Base-by-base conservation (phyloP, 2,888 invertebrate genomes). In the Cataglyphis livida region DNA sequence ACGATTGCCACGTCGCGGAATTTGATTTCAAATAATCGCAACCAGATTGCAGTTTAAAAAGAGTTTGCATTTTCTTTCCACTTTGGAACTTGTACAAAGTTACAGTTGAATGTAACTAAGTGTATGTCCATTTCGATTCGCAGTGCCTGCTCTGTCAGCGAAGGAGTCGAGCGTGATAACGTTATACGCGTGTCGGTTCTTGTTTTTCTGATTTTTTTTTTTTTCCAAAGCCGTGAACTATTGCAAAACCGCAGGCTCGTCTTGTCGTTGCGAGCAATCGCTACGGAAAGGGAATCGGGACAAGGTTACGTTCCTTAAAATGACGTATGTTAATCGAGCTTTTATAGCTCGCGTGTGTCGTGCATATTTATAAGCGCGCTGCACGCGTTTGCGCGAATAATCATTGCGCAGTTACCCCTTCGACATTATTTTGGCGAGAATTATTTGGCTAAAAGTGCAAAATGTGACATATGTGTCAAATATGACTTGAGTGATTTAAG, bases 251-350 rank as follows among this genome's bases (percentile, higher is more conserved):
- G 18, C 35, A 12, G 28, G 4, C 48, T 62, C 28, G 62, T 75
- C 41, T 25, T 41, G 38, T 54, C 44, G 61, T 57, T 41, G 10
- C 54, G 21, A 59, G 25, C 59, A 5, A 79, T 81, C 76, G 62
- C 57, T 57, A 59, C 79, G 68, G 81, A 74, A 59, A 59, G 74
- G 61, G 76, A 89, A 89, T 79, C 81, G 76, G 89, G 78, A 87
- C 89, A 84, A 89, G 89, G 89, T 48, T 64, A 62, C 83, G 82
- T 87, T 88, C 76, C 84, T 84, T 61, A 87, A 86, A 87, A 87
- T 71, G 35, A 62, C 54, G 54, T 65, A 73, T 51, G 25, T 79
- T 59, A 82, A 78, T 68, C 82, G 66, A 61, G 48, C 78, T 78
- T 82, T 78, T 82, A 82, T 82, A 82, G 78, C 66, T 59, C 35